Percentiles rank a stretch among this genome's conserved stretches.
Conservation (phyloP, 2,113 vertebrate species). For the Trematomus loennbergii region DNA sequence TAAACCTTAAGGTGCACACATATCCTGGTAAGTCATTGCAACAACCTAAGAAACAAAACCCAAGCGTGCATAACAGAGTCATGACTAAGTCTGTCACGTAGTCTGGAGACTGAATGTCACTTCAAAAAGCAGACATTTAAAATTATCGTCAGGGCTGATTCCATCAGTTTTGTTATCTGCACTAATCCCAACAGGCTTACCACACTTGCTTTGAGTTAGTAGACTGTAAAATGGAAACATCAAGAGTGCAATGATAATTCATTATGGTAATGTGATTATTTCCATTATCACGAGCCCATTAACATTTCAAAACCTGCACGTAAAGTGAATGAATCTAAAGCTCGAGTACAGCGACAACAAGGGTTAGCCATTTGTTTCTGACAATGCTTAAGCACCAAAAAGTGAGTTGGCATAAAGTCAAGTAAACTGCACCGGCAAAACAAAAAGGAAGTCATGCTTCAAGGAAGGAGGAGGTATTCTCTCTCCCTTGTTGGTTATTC, state of each 20-base stretch:
- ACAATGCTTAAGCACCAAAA: conserved; percentile 51
- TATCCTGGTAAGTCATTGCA: not conserved
- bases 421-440: conserved; percentile 62
- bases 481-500: conserved; percentile 69
- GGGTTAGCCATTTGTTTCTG: conserved; percentile 44
- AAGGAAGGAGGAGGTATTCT: conserved; percentile 66
- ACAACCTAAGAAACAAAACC: conserved; percentile 27
- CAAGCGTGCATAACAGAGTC: conserved; percentile 20
- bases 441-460: conserved; percentile 71
- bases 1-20: conserved; percentile 10
- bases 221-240: conserved; percentile 32
- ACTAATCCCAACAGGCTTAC: conserved; percentile 26
- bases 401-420: conserved; percentile 47
- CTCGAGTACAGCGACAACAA: conserved; percentile 26
- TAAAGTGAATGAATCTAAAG: conserved; percentile 19
- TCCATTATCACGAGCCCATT: conserved; percentile 7
- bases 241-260: conserved; percentile 3
- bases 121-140: conserved; percentile 40
- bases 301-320: conserved; percentile 7
- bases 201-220: conserved; percentile 27
- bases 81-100: conserved; percentile 17
- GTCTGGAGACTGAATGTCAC: conserved; percentile 22
- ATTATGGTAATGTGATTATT: conserved; percentile 29
- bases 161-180: conserved; percentile 16
- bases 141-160: conserved; percentile 43